phyloP scores from a whole-genome alignment of 2,113 vertebrate species.

The Otus sunia region DNA sequence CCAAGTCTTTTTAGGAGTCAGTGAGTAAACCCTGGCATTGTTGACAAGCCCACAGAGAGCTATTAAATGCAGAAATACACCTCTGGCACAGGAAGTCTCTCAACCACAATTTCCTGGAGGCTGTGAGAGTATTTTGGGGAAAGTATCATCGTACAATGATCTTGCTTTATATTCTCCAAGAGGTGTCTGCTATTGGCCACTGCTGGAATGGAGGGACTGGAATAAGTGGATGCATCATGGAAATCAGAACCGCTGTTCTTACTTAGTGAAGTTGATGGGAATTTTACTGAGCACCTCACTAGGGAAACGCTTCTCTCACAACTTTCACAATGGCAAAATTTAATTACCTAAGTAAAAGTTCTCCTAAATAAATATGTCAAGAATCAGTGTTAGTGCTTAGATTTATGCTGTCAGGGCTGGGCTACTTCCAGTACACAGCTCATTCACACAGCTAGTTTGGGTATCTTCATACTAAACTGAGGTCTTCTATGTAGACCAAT shows the following conservation, averaged over 20 bases:
- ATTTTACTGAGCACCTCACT: neutral
- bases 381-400: neutral
- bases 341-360: neutral
- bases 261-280: neutral
- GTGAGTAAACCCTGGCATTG: neutral
- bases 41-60: neutral
- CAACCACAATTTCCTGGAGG: constrained; percentile 34
- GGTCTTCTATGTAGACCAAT: neutral
- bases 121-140: neutral
- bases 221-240: neutral
- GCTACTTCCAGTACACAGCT: neutral
- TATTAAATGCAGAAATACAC: constrained; percentile 53
- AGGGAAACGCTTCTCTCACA: neutral
- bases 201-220: neutral
- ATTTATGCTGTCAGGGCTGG: neutral
- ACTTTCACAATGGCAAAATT: neutral
- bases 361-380: neutral
- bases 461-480: neutral
- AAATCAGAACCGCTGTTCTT: neutral
- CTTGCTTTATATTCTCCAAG: neutral
- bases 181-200: neutral
- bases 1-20: neutral
- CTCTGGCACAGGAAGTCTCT: constrained; percentile 44
- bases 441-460: neutral
- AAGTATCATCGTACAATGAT: neutral